Base-by-base conservation (phyloP, 2,113 vertebrate genomes). In the Cettia cetti region DNA sequence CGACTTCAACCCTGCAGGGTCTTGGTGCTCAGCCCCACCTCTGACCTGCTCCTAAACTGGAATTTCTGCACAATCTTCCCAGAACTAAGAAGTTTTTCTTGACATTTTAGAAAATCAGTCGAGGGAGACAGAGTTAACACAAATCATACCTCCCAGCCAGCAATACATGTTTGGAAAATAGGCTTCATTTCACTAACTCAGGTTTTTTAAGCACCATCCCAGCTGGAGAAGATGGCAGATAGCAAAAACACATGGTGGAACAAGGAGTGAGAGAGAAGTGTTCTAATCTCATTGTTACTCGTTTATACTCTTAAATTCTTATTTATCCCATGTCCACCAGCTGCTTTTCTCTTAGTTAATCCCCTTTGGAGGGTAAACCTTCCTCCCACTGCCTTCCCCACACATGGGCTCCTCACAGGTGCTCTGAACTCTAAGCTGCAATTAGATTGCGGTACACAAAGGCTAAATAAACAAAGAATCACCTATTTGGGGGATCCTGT, bases 271-370 rank as follows among this genome's bases (percentile, higher is more conserved):
- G 39, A 82, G 19, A 71, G 16, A 53, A 86, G 45, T 33, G 39
- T 50, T 56, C 8, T 63, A 71, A 6, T 76, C 44, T 76, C 40
- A 2, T 71, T 71, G 40, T 66, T 76, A 66, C 24, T 91, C 53
- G 57, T 68, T 78, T n/a, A 47, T 26, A 57, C 10, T 13, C 42
- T 61, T 23, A 57, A 68, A 17, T 69, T 94, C 65, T 37, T 76
- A 37, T 70, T 57, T 37, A 82, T 87, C 42, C 27, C 10, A 1
- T 17, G 26, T 22, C 68, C 70, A 52, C 42, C 60, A 57, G 45
- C 40, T 86, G 56, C 35, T 94, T 80, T 86, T 84, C 50, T 83
- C 82, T 39, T 78, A 33, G 64, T 91, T 81, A 85, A 60, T 60
- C 49, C 22, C 5, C 37, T 84, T 79, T 8, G 37, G 9, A 42